Evolutionary conservation across 2,888 invertebrate genomes (phyloP), one percentile per base, ranked within the genome.

Genomic region (Galerucella nymphaeae): DNA sequence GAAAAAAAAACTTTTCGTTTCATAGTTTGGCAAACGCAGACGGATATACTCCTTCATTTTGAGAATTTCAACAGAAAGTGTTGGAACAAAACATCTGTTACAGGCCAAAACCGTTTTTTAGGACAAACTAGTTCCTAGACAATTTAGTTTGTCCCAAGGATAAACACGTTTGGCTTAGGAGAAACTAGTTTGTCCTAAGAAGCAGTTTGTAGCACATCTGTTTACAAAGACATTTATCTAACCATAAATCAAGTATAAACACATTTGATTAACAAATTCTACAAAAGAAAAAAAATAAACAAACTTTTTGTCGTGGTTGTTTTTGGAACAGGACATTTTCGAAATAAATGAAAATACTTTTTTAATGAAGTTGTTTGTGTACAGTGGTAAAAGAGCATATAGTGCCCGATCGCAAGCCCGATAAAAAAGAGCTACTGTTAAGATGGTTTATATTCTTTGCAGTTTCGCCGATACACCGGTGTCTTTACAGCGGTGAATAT

Each of bases 361-460:
- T 41, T 78, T 80, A 80, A 79, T 80, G 79, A 80, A 80, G 80
- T 79, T 79, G 79, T 80, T 77, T 73, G 66, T 23, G 69, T 55
- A 41, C 57, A n/a, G 61, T 62, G 61, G 30, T 70, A 10, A 61
- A 30, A 61, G 68, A 61, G 64, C 55, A 62, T 16, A 62, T 62
- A 62, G 70, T 45, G 70, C 45, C 53, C 63, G 70, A 70, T 70
- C 63, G 70, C 70, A 70, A 63, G 70, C 45, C 57, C 55, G 70
- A 70, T 70, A 70, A 77, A 78, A 78, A 78, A 78, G 73, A 62
- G 73, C 77, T 79, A 72, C 77, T 71, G 77, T 76, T 75, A 72
- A 74, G 76, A 76, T 80, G 73, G 74, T 77, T 79, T 79, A 79
- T 80, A 75, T 76, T 72, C 41, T 59, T 57, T 42, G 62, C 50